Conservation (phyloP, 1,140 invertebrate genomes). For the Heliconius congener region DNA sequence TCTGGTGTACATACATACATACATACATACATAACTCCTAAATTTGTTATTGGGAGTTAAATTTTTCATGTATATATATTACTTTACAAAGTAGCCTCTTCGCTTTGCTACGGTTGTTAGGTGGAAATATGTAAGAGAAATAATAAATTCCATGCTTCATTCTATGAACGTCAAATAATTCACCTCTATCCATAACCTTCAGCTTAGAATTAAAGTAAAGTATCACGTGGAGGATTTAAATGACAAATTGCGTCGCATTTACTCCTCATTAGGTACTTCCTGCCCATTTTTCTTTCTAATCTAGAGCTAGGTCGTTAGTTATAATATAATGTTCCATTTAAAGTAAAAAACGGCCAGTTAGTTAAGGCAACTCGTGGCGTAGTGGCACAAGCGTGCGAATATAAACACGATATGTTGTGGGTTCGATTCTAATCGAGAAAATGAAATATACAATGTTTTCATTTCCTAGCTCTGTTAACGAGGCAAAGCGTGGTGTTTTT, state of each 20-base stretch:
- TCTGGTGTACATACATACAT: background rate
- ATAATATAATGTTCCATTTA: background rate
- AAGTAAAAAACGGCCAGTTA: background rate
- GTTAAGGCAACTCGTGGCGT: too few relatives aligned
- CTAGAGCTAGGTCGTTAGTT: background rate
- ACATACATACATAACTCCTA: background rate
- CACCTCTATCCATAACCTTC: background rate
- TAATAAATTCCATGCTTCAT: too few relatives aligned
- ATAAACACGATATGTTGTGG: too few relatives aligned
- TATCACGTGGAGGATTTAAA: background rate
- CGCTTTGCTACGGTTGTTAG: too few relatives aligned
- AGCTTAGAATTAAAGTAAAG: background rate
- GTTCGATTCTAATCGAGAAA: too few relatives aligned
- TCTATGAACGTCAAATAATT: too few relatives aligned
- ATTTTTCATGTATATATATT: background rate
- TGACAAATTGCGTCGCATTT: constrained; percentile 6
- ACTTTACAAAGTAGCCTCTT: too few relatives aligned
- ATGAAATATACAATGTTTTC: too few relatives aligned
- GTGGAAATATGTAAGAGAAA: too few relatives aligned
- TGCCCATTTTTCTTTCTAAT: background rate
- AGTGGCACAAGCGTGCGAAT: too few relatives aligned
- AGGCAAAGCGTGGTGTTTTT: too few relatives aligned
- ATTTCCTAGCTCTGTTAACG: too few relatives aligned
- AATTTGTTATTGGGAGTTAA: background rate
- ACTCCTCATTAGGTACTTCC: constrained; percentile 7